Evolutionary conservation across 2,888 invertebrate genomes (phyloP).

Genomic region (Schizaphis graminum): DNA sequence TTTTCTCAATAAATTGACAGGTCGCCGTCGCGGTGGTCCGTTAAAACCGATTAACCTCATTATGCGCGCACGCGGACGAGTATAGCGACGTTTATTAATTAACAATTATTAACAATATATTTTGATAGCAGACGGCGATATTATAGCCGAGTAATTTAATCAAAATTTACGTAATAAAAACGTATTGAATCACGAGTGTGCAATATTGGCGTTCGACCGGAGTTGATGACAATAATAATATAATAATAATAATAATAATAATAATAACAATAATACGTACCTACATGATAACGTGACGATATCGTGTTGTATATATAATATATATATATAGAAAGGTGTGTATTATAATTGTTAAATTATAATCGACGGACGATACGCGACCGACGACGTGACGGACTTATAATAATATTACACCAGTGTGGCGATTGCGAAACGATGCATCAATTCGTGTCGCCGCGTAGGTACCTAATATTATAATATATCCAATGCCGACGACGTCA

Average conservation of each 20-base stretch:
- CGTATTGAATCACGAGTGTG: background rate
- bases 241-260: background rate
- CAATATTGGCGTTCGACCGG: background rate
- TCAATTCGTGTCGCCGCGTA: background rate
- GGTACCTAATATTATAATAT: background rate
- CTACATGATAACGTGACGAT: background rate
- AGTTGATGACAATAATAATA: background rate
- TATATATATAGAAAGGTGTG: no score
- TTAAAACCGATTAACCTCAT: background rate
- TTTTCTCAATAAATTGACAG: background rate
- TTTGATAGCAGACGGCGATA: background rate
- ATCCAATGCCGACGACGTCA: slow-evolving; percentile 15
- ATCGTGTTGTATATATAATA: background rate
- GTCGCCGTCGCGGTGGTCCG: background rate
- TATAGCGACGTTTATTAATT: background rate
- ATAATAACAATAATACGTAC: background rate
- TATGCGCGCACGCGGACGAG: background rate
- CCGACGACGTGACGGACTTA: background rate
- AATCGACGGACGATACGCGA: background rate
- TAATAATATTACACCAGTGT: background rate
- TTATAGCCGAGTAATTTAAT: no score
- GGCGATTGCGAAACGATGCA: background rate
- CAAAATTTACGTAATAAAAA: background rate
- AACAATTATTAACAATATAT: background rate
- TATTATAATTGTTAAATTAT: background rate